A percentile compares a stretch with the other conserved stretches of the same genome.
Evolutionary conservation across 2,888 invertebrate species (phyloP).

Genomic region (Plusia festucae): DNA sequence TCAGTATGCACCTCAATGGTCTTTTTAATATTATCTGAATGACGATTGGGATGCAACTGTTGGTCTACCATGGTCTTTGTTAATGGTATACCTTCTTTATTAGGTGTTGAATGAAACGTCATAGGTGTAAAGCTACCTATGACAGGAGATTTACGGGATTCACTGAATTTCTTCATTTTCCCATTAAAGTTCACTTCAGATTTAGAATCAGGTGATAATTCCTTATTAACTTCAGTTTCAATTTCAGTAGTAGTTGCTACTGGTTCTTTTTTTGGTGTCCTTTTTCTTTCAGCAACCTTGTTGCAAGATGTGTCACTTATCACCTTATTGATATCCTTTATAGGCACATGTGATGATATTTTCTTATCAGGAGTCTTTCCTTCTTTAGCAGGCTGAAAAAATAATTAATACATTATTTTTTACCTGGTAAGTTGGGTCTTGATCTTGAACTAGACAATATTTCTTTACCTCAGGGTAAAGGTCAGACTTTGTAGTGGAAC

Average conservation of each 20-base stretch:
- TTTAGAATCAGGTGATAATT: constrained; percentile 66
- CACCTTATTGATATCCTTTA: constrained; percentile 74
- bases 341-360: constrained; percentile 72
- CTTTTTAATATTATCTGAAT: constrained; percentile 83
- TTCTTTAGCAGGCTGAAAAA: constrained; percentile 78
- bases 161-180: constrained; percentile 81
- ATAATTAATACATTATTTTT: neutral
- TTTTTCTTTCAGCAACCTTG: constrained; percentile 71
- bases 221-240: constrained; percentile 66
- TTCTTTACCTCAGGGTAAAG: no score
- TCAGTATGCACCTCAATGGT: constrained; percentile 86
- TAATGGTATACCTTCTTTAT: constrained; percentile 83
- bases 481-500: no score
- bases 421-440: neutral
- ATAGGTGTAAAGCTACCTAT: constrained; percentile 81
- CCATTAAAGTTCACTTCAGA: constrained; percentile 78
- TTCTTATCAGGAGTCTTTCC: constrained; percentile 66
- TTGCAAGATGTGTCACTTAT: constrained; percentile 68
- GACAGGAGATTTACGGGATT: constrained; percentile 82
- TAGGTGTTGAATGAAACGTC: constrained; percentile 85
- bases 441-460: no score
- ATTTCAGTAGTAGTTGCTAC: constrained; percentile 57
- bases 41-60: constrained; percentile 82
- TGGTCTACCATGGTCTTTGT: constrained; percentile 86
- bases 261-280: constrained; percentile 63